A percentile compares a stretch with the other conserved stretches of the same genome.
Evolutionary conservation across 1,140 invertebrate species (phyloP).

Genomic region (Drosophila ficusphila): DNA sequence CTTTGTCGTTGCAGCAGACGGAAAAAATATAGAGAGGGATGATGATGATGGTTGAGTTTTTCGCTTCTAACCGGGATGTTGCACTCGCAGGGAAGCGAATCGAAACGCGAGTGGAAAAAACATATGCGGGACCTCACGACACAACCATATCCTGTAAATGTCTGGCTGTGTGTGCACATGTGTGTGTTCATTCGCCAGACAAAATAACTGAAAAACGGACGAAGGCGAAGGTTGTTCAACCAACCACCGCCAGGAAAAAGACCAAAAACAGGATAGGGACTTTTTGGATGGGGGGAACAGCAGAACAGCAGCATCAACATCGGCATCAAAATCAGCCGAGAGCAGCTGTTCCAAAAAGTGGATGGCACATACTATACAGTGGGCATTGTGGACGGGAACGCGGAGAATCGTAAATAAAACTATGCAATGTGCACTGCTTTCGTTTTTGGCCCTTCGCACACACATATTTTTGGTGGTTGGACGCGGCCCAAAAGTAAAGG

Average conservation of each 20-base stretch:
- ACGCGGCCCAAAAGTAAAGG: constrained; percentile 18
- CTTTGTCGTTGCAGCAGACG: constrained; percentile 33
- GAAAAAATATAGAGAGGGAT: neutral
- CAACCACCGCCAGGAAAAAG: constrained; percentile 48
- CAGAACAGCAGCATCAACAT: constrained; percentile 1
- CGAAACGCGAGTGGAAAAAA: constrained; percentile 57
- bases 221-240: constrained; percentile 80
- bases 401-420: constrained; percentile 36
- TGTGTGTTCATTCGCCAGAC: constrained; percentile 48
- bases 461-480: constrained; percentile 62
- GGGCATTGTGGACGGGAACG: constrained; percentile 7
- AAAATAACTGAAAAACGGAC: constrained; percentile 75
- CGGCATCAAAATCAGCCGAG: constrained; percentile 28
- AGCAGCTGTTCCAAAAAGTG: constrained; percentile 63
- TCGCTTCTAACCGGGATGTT: constrained; percentile 29
- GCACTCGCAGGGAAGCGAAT: constrained; percentile 61
- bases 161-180: constrained; percentile 8
- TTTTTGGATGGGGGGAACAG: neutral
- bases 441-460: constrained; percentile 34
- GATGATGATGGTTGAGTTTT: neutral
- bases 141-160: constrained; percentile 68
- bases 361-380: constrained; percentile 27
- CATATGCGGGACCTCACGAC: constrained; percentile 70
- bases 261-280: constrained; percentile 27
- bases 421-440: constrained; percentile 54